phyloP scores from a whole-genome alignment of 1,140 invertebrate species.

The Rhynchophorus ferrugineus region DNA sequence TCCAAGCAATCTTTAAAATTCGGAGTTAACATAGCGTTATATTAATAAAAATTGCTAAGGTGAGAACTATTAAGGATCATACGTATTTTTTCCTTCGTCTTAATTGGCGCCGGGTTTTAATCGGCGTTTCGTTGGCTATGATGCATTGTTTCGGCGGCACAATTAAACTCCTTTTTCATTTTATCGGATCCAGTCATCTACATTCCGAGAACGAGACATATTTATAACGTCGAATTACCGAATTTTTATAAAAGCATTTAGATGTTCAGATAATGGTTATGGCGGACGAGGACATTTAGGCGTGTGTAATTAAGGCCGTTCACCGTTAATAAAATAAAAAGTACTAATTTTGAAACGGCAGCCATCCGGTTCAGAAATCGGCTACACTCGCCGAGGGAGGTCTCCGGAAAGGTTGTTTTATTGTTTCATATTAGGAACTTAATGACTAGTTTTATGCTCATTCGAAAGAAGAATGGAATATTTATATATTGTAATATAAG shows the following conservation, averaged over 20 bases:
- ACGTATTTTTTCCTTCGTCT: no score
- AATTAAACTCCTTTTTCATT: not conserved
- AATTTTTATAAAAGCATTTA: conserved; percentile 11
- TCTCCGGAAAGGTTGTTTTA: not conserved
- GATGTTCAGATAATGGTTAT: conserved; percentile 4
- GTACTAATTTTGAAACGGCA: conserved; percentile 2
- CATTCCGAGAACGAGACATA: conserved; percentile 6
- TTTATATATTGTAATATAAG: no score
- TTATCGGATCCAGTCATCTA: conserved; percentile 2
- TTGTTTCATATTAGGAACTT: no score
- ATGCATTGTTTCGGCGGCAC: conserved; percentile 3
- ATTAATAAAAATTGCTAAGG: no score
- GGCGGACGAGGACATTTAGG: conserved; percentile 5
- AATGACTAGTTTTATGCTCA: no score
- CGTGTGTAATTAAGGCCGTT: conserved; percentile 3
- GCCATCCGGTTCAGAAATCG: not conserved
- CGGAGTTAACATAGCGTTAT: no score
- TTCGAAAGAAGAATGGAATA: no score
- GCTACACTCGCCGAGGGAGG: not conserved
- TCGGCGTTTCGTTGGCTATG: conserved; percentile 4
- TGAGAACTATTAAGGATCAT: no score
- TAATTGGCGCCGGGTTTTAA: no score
- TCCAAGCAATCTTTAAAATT: no score
- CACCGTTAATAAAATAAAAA: conserved; percentile 5
- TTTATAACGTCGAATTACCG: conserved; percentile 12